A percentile compares a stretch with the other conserved stretches of the same genome.
phyloP scores from a whole-genome alignment of 2,113 vertebrate genomes.

The Antigone vipio region DNA sequence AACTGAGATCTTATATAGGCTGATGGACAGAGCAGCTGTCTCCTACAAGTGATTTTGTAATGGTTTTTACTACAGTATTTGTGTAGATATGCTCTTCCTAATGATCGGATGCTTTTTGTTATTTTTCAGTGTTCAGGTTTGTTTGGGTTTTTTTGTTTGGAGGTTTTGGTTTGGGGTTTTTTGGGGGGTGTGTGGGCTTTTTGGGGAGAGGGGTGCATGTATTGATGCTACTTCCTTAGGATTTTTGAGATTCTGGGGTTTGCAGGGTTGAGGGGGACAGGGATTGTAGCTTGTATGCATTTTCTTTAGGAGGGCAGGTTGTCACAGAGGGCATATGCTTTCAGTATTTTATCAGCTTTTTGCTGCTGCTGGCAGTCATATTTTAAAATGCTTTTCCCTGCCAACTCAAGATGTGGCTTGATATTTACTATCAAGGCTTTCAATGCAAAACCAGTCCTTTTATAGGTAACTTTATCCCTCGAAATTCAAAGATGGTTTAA shows the following conservation, averaged over 20 bases:
- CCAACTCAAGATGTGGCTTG: neutral
- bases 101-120: neutral
- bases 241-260: neutral
- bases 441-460: neutral
- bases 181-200: neutral
- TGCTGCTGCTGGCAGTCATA: neutral
- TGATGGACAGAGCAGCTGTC: neutral
- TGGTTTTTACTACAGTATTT: neutral
- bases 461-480: neutral
- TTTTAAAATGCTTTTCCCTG: neutral
- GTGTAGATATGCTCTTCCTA: neutral
- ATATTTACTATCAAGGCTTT: neutral
- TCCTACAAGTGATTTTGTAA: neutral
- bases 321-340: neutral
- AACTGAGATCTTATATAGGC: neutral
- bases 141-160: neutral
- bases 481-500: neutral
- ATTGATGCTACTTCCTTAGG: neutral
- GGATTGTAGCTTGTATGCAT: neutral
- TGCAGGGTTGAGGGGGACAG: rapidly evolving
- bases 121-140: neutral
- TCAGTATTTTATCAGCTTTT: neutral
- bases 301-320: neutral
- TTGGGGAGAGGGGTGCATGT: too few relatives aligned
- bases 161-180: neutral